Percentiles rank a stretch among this genome's conserved stretches.
Evolutionary conservation across 2,113 vertebrate genomes (phyloP).

Genomic region (Equus quagga): DNA sequence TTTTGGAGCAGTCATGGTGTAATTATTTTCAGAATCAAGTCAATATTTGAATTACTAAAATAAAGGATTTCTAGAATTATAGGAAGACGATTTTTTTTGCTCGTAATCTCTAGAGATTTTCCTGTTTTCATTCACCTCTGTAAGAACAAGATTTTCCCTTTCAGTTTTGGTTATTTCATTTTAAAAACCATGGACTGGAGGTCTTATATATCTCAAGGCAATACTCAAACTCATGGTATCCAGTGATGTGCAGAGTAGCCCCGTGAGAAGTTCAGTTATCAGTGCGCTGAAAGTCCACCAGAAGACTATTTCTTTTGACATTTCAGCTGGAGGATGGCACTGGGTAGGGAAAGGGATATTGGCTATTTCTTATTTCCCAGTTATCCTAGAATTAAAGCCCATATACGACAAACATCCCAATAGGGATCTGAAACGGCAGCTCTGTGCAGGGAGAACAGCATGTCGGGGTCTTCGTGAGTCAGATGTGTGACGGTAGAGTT

Average conservation of each 20-base stretch:
- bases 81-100: slow-evolving; percentile 47
- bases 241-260: background rate
- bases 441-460: background rate
- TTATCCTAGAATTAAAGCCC: background rate
- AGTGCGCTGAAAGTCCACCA: background rate
- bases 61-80: slow-evolving; percentile 16
- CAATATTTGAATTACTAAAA: slow-evolving; percentile 21
- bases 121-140: background rate
- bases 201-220: background rate
- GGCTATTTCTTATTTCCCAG: background rate
- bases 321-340: background rate
- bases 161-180: background rate
- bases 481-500: background rate
- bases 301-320: background rate
- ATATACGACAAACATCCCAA: background rate
- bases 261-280: background rate
- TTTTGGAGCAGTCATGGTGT: background rate
- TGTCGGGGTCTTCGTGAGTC: background rate
- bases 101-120: background rate
- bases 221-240: background rate
- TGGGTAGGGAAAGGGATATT: background rate
- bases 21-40: slow-evolving; percentile 42
- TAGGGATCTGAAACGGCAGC: background rate
- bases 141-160: slow-evolving; percentile 45
- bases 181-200: background rate